Base-by-base conservation (phyloP, 2,113 vertebrate genomes). In the Egretta garzetta region DNA sequence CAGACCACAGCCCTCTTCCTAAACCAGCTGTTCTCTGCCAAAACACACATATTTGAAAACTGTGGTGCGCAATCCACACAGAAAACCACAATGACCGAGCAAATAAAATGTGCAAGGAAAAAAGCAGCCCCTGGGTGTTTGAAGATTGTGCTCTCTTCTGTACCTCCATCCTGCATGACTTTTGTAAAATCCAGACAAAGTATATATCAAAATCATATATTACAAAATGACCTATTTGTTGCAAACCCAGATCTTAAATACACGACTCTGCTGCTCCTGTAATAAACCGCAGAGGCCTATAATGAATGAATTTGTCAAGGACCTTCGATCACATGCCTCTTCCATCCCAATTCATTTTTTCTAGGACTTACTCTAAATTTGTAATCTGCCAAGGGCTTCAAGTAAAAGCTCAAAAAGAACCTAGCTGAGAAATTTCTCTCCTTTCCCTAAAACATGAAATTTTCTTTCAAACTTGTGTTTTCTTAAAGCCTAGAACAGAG, bases 31-130 rank as follows among this genome's bases (percentile, higher is more conserved):
- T 2, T 30, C 85, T 28, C 72, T 5, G 1, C 21, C 4, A 28
- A 23, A 45, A 16, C 2, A 41, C 22, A 8, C 5, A 0, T 2
- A 10, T 6, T 13, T 9, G 45, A 23, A 13, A 67, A 10, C 4
- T 2, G 13, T 1, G 7, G 23, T 4, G 27, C 2, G 7, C 4
- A 12, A 74, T 3, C 68, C 35, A 1, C 0, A 1, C 6, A 60
- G 19, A 43, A 79, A 45, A 47, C 84, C 80, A 20, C 1, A 1
- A 47, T 4, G 53, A 5, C 50, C 0, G 1, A 88, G 39, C 9
- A 18, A 58, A 63, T 1, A 12, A 39, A 70, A 55, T 0, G 0
- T 3, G 3, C 1, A n/a, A 14, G 5, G 19, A 22, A 16, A 43
- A 45, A 41, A 80, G 71, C 81, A n/a, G 74, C 4, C 8, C 33